A percentile compares a stretch with the other conserved stretches of the same genome.
phyloP scores from a whole-genome alignment of 2,113 vertebrate species.

The Bettongia penicillata region DNA sequence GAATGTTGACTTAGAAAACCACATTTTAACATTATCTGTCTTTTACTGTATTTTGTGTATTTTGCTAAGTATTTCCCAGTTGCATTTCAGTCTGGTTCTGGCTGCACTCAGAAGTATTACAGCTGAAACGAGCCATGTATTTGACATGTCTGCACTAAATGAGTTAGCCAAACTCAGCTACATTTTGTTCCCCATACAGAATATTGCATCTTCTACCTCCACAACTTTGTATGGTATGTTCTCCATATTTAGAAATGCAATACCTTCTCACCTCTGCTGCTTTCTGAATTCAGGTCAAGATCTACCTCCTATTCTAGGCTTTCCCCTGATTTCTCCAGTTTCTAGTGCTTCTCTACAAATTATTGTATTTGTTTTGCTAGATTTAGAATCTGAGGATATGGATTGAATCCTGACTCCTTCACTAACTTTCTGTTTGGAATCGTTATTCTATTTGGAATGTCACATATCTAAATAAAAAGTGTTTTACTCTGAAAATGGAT shows the following conservation, averaged over 20 bases:
- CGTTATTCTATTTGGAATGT: not conserved
- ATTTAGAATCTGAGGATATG: not conserved
- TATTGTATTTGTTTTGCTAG: not conserved
- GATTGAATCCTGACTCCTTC: not conserved
- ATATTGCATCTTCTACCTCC: not conserved
- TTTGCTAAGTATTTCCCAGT: not conserved
- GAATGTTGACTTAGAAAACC: not conserved
- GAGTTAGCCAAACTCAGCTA: not conserved
- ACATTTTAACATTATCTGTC: not conserved
- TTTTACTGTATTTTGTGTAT: not conserved
- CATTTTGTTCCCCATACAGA: not conserved
- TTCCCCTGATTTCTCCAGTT: not conserved
- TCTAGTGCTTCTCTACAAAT: not conserved
- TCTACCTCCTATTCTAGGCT: not conserved
- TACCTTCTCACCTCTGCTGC: not conserved
- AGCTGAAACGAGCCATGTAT: not conserved
- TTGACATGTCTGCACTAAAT: not conserved
- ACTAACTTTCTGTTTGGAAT: not conserved
- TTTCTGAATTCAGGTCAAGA: not conserved
- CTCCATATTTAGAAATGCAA: not conserved
- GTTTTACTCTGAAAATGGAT: not conserved
- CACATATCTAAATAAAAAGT: not conserved
- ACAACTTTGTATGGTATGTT: not conserved
- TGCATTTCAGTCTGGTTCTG: not conserved
- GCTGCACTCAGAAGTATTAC: not conserved